A percentile compares a stretch with the other conserved stretches of the same genome.
Conservation (phyloP, 2,113 vertebrate genomes). For the human region DNA sequence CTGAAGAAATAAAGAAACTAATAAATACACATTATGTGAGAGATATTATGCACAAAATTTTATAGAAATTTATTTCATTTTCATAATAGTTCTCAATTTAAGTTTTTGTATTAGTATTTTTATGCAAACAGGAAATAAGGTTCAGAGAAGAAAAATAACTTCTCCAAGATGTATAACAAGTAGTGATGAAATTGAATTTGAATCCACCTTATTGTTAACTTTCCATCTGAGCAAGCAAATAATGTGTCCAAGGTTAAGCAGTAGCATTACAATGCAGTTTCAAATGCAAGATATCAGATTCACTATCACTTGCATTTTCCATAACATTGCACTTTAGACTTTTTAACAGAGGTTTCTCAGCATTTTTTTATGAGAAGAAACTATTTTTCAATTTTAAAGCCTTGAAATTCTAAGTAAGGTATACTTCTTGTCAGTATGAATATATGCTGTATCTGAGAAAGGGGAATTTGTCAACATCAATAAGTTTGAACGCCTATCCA, state of each 20-base stretch:
- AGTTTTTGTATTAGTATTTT: background rate
- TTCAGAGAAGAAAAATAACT: background rate
- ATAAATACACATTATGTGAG: background rate
- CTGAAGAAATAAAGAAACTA: background rate
- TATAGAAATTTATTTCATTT: background rate
- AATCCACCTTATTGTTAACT: background rate
- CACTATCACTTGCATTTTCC: background rate
- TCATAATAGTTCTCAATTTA: background rate
- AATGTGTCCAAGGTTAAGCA: background rate
- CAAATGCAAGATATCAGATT: background rate
- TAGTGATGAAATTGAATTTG: background rate
- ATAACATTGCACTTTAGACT: background rate
- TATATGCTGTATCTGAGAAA: background rate
- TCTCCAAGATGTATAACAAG: background rate
- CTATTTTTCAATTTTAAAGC: constrained; percentile 14
- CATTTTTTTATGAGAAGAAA: background rate
- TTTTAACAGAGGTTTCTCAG: background rate
- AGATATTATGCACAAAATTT: background rate
- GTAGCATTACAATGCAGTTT: background rate
- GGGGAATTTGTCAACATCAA: background rate
- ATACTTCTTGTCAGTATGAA: background rate
- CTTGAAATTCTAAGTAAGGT: constrained; percentile 14
- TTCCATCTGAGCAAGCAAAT: constrained; percentile 6
- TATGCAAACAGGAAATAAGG: background rate
- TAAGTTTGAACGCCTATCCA: background rate